Percentiles rank a stretch among this genome's conserved stretches.
Evolutionary conservation across 2,113 vertebrate species (phyloP).

Genomic region (Maccullochella peelii): DNA sequence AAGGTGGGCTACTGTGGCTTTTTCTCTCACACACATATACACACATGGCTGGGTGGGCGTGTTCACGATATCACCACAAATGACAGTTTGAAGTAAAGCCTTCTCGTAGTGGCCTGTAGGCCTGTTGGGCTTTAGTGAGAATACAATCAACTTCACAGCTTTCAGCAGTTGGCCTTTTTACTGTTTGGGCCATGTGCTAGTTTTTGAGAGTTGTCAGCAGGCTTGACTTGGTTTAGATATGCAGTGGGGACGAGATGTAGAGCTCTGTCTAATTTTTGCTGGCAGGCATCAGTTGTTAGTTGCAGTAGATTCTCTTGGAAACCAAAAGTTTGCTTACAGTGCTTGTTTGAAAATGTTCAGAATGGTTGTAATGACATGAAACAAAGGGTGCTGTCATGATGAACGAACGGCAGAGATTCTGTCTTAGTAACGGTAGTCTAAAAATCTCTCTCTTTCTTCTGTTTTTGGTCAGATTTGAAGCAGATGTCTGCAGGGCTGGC

Average conservation of each 20-base stretch:
- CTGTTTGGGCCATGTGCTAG: not conserved
- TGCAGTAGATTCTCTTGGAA: slow-evolving; percentile 39
- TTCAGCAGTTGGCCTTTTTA: slow-evolving; percentile 20
- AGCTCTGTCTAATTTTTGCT: slow-evolving; percentile 2
- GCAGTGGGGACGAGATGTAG: not conserved
- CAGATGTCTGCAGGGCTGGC: slow-evolving; percentile 74
- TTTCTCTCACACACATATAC: not conserved
- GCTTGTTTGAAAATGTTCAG: slow-evolving; percentile 30
- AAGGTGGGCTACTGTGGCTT: not conserved
- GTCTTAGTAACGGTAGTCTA: slow-evolving; percentile 24
- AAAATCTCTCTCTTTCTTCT: slow-evolving; percentile 14
- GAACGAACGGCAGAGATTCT: slow-evolving; percentile 16
- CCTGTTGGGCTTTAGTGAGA: slow-evolving; percentile 19
- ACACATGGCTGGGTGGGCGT: slow-evolving; percentile 4
- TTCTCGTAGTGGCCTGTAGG: not conserved
- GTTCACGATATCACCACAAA: slow-evolving; percentile 43
- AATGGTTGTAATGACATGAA: slow-evolving; percentile 29
- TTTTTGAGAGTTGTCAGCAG: slow-evolving; percentile 21
- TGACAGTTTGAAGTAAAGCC: slow-evolving; percentile 43
- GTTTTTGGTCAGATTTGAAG: slow-evolving; percentile 71
- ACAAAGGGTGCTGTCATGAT: slow-evolving; percentile 22
- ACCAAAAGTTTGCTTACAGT: slow-evolving; percentile 29
- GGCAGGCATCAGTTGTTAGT: slow-evolving; percentile 29
- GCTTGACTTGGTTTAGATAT: slow-evolving; percentile 15
- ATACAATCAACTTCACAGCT: slow-evolving; percentile 38